phyloP scores from a whole-genome alignment of 1,140 invertebrate genomes.

The Sarcophaga bullata region DNA sequence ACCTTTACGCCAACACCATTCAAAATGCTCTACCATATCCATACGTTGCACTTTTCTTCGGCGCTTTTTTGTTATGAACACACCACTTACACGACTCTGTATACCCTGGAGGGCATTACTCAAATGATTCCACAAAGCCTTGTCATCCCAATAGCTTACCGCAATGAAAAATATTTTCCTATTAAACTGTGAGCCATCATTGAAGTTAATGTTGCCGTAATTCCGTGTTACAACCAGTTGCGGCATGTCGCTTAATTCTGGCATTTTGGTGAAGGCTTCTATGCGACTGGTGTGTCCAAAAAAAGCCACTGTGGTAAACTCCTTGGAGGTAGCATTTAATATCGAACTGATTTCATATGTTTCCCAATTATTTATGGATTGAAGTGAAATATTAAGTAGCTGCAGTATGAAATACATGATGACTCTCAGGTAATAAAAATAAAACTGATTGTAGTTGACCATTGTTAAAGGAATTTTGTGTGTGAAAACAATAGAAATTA shows the following conservation, averaged over 20 bases:
- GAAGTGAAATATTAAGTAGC: neutral
- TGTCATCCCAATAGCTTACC: constrained; percentile 14
- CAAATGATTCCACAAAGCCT: constrained; percentile 41
- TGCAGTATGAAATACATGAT: neutral
- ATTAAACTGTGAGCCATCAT: constrained; percentile 9
- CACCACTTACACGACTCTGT: constrained; percentile 35
- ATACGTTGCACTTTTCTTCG: neutral
- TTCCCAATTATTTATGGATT: neutral
- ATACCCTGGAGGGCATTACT: constrained; percentile 32
- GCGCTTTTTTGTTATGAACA: constrained; percentile 34
- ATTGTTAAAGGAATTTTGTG: no score
- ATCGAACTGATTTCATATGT: neutral
- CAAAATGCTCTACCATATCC: constrained; percentile 41
- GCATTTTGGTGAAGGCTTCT: constrained; percentile 29
- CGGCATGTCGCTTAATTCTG: neutral
- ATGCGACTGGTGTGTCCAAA: constrained; percentile 30
- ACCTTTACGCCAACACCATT: constrained; percentile 44
- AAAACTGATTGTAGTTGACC: neutral
- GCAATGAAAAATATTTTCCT: constrained; percentile 42
- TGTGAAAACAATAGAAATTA: no score
- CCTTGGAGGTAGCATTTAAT: neutral
- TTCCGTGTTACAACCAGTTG: constrained; percentile 34
- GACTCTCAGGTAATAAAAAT: neutral
- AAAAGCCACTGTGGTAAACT: constrained; percentile 33
- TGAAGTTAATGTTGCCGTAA: constrained; percentile 28